Percentiles rank a stretch among this genome's conserved stretches.
phyloP scores from a whole-genome alignment of 2,797 vertebrate genomes.

The Sebastes hopkinsi region DNA sequence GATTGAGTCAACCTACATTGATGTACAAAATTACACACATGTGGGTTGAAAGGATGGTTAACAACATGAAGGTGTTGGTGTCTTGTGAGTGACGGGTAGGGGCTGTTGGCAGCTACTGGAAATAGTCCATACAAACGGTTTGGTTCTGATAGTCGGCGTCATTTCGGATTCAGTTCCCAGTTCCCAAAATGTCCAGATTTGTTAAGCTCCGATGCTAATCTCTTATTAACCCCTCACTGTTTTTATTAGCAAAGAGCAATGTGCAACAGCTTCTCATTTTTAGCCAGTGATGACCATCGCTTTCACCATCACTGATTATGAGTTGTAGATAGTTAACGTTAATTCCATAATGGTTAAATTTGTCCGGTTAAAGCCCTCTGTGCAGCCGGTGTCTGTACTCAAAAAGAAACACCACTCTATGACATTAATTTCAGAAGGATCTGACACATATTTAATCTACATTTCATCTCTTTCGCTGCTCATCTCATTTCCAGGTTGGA shows the following conservation, averaged over 20 bases:
- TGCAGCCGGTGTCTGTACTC: neutral
- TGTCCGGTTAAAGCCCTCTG: neutral
- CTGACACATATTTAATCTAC: conserved; percentile 13
- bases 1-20: neutral
- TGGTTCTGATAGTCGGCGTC: neutral
- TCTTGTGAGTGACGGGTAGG: too few species aligned
- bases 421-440: neutral
- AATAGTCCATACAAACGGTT: neutral
- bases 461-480: neutral
- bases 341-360: neutral
- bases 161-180: neutral
- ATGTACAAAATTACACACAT: neutral
- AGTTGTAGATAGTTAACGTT: neutral
- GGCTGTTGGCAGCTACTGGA: neutral
- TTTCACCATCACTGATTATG: neutral
- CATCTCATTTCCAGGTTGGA: conserved; percentile 3
- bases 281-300: neutral
- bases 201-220: neutral
- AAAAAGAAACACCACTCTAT: neutral
- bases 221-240: neutral
- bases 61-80: neutral
- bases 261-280: neutral
- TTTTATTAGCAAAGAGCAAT: neutral
- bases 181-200: neutral
- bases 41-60: neutral